These are phyloP conservation scores for Sus cebifrons DNA, from an alignment of 2,797 vertebrate species.

Conservation along the genomic window DNA sequence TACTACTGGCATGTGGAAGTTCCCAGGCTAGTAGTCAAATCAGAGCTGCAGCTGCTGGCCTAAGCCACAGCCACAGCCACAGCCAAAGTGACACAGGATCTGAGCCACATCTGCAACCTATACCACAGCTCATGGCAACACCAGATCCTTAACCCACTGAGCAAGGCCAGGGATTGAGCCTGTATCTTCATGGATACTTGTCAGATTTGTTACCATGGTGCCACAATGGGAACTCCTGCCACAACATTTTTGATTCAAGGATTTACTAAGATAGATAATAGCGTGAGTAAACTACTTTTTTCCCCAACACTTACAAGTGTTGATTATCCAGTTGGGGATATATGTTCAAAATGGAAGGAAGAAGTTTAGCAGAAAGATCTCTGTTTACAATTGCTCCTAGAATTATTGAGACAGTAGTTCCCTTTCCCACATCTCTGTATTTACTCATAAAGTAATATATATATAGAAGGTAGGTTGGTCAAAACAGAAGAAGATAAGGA, in stretches of 20 bases:
- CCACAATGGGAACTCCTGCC: no score
- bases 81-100: no score
- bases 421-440: background rate
- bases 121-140: no score
- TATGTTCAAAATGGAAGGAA: conserved; percentile 1
- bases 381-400: background rate
- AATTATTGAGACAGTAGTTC: background rate
- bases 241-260: background rate
- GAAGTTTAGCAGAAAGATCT: background rate
- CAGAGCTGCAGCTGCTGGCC: no score
- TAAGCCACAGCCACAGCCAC: no score
- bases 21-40: no score
- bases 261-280: background rate
- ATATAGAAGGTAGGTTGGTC: background rate
- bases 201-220: no score
- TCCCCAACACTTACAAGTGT: background rate
- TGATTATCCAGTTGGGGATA: background rate
- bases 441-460: background rate
- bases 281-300: background rate
- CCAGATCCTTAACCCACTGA: no score
- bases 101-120: no score
- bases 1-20: no score
- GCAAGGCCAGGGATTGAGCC: no score
- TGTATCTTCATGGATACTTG: no score
- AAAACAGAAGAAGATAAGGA: background rate